These are phyloP conservation scores for Theocolax elegans DNA, from an alignment of 1,140 invertebrate species.

Conservation along the genomic window DNA sequence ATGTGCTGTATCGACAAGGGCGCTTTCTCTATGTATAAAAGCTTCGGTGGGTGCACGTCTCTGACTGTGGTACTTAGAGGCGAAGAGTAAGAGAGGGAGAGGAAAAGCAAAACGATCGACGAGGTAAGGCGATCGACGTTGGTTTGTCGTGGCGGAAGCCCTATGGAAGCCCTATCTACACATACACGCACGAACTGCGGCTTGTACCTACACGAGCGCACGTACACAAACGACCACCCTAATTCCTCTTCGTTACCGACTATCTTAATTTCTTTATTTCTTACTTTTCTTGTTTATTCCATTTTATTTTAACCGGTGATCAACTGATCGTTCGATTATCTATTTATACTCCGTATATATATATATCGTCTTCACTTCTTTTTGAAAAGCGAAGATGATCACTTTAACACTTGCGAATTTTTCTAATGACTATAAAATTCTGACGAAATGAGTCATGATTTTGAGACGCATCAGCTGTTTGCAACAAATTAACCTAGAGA, in stretches of 20 bases:
- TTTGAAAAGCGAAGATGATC: too few relatives aligned
- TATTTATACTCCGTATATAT: too few relatives aligned
- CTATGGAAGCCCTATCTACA: conserved; percentile 49
- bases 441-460: too few relatives aligned
- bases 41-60: conserved; percentile 2
- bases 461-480: too few relatives aligned
- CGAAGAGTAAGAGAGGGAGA: not conserved
- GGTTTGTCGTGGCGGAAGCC: conserved; percentile 66
- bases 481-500: too few relatives aligned
- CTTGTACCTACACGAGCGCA: not conserved
- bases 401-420: too few relatives aligned
- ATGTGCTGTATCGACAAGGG: conserved; percentile 15
- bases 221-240: not conserved
- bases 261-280: not conserved
- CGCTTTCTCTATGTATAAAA: not conserved
- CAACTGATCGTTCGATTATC: not conserved
- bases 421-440: too few relatives aligned
- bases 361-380: too few relatives aligned
- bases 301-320: too few relatives aligned
- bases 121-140: conserved; percentile 66
- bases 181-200: too few relatives aligned
- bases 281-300: not conserved
- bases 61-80: not conserved
- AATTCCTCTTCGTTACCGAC: not conserved
- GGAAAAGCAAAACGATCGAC: conserved; percentile 60